phyloP scores from a whole-genome alignment of 1,140 invertebrate species.

The Drosophila bocki region DNA sequence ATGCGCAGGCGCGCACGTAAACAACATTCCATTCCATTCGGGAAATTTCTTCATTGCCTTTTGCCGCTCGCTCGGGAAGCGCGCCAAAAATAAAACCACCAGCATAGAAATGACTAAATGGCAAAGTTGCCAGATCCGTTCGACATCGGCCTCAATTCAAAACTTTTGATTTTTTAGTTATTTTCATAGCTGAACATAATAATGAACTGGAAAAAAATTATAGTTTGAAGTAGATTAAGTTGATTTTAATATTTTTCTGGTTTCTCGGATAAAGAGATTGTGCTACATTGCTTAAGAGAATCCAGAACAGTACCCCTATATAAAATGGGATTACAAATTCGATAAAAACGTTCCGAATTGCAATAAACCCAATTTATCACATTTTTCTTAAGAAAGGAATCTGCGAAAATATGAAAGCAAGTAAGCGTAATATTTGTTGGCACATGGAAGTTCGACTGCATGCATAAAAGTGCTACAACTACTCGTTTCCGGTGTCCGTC shows the following conservation, averaged over 20 bases:
- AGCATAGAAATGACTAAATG: constrained; percentile 11
- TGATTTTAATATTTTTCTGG: no score
- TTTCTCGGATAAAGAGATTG: not conserved
- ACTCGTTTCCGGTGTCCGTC: constrained; percentile 49
- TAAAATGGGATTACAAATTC: not conserved
- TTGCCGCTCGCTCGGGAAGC: constrained; percentile 31
- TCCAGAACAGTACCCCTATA: not conserved
- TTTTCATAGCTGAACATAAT: not conserved
- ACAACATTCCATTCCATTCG: constrained; percentile 79
- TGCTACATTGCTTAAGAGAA: not conserved
- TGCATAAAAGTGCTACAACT: constrained; percentile 14
- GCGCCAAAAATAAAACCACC: constrained; percentile 69
- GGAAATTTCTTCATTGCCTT: constrained; percentile 60
- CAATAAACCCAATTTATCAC: not conserved
- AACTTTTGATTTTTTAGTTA: not conserved
- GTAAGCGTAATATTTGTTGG: not conserved
- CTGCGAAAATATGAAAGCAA: not conserved
- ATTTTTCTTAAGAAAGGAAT: not conserved
- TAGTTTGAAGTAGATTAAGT: no score
- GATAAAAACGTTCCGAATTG: not conserved
- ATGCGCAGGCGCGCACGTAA: constrained; percentile 82
- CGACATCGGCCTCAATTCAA: constrained; percentile 20
- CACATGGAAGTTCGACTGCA: not conserved
- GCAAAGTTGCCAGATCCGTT: constrained; percentile 49
- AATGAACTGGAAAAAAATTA: not conserved